A percentile compares a stretch with the other conserved stretches of the same genome.
These are phyloP conservation scores for Bunonema sp. DNA, from an alignment of 2,888 invertebrate species.

Conservation along the genomic window DNA sequence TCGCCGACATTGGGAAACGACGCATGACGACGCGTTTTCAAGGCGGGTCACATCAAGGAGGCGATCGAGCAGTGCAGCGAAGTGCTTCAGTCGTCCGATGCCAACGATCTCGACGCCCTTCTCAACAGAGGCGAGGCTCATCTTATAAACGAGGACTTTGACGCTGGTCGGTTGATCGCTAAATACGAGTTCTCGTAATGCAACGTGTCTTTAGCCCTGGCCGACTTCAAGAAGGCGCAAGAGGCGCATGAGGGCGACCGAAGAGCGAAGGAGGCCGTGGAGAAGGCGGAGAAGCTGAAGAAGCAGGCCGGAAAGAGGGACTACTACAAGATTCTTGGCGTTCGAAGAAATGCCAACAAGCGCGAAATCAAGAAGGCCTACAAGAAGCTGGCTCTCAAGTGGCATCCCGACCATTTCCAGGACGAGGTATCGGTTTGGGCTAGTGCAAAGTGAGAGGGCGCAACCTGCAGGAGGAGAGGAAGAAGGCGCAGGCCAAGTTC, in stretches of 20 bases:
- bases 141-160: slow-evolving; percentile 71
- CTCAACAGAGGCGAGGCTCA: slow-evolving; percentile 86
- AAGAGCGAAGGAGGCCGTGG: slow-evolving; percentile 73
- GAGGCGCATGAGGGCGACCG: slow-evolving; percentile 65
- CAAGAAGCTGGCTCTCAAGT: slow-evolving; percentile 84
- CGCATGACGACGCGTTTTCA: slow-evolving; percentile 17
- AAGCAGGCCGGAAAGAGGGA: slow-evolving; percentile 81
- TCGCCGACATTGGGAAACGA: too few relatives aligned
- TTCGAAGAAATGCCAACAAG: slow-evolving; percentile 66
- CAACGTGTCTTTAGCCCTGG: slow-evolving; percentile 57
- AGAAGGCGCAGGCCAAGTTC: slow-evolving; percentile 85
- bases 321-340: slow-evolving; percentile 88
- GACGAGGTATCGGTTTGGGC: slow-evolving; percentile 52
- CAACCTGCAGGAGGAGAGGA: slow-evolving; percentile 73
- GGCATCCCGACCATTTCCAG: slow-evolving; percentile 91
- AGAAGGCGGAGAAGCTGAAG: slow-evolving; percentile 72
- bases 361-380: slow-evolving; percentile 87
- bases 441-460: slow-evolving; percentile 56
- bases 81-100: slow-evolving; percentile 61
- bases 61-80: slow-evolving; percentile 65
- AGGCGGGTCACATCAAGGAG: slow-evolving; percentile 60
- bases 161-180: slow-evolving; percentile 55
- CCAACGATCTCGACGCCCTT: slow-evolving; percentile 59
- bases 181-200: neutral
- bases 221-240: slow-evolving; percentile 69